Evolutionary conservation across 1,140 invertebrate genomes (phyloP).

Genomic region (Hyles vespertilio): DNA sequence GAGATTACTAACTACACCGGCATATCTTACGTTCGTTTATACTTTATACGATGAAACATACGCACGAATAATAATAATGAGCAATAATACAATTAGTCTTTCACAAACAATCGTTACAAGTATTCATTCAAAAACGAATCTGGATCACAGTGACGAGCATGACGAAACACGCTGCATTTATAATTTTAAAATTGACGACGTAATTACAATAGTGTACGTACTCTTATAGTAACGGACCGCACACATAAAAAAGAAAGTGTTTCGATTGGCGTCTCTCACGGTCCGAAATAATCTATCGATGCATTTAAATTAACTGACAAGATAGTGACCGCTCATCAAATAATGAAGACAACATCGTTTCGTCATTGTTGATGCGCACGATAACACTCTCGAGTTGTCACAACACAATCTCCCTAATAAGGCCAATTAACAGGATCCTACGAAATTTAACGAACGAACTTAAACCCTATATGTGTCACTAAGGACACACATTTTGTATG

Average conservation of each 20-base stretch:
- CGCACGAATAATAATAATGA: no score
- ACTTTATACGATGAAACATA: no score
- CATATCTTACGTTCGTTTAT: no score
- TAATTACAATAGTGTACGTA: conserved; percentile 42
- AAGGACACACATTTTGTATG: conserved; percentile 22
- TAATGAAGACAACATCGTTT: conserved; percentile 75
- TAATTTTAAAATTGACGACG: conserved; percentile 32
- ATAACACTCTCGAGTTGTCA: conserved; percentile 73
- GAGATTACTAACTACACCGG: no score
- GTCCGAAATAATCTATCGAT: conserved; percentile 71
- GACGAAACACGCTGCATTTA: conserved; percentile 17
- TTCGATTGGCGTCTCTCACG: conserved; percentile 63
- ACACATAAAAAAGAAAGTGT: conserved; percentile 53
- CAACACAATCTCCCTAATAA: conserved; percentile 73
- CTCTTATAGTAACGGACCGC: conserved; percentile 47
- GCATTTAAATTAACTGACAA: conserved; percentile 75
- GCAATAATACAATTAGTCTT: no score
- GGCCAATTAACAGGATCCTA: conserved; percentile 70
- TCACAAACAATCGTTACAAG: background rate
- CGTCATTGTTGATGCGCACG: conserved; percentile 74
- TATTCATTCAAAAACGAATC: background rate
- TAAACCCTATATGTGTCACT: conserved; percentile 37
- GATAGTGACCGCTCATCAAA: conserved; percentile 73
- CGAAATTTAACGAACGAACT: conserved; percentile 31
- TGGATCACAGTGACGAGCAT: background rate